Base-by-base conservation (phyloP, 2,888 invertebrate species). In the Ischnus inquisitorius region DNA sequence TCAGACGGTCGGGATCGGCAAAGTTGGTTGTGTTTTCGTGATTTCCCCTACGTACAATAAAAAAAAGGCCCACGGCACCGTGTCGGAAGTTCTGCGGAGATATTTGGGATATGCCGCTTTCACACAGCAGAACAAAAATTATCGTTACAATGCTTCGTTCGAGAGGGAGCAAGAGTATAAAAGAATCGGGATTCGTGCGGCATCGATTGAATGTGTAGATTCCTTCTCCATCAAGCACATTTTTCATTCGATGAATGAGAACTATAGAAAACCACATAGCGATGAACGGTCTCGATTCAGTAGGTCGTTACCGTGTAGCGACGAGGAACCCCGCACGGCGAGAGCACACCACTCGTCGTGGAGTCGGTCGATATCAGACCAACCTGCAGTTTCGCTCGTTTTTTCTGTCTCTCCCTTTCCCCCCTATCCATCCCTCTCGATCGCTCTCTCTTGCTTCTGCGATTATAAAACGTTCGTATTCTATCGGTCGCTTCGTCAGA, bases 351-450 rank as follows among this genome's bases (percentile, higher is more conserved):
- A 74, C 76, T 80, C 77, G 51, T 80, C 48, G 77, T 51, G 77
- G 72, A 78, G 54, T 48, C 74, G 80, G 64, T 84, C 83, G 80
- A 84, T 84, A 84, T 78, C 68, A 16, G 75, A 77, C 62, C 62
- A 67, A 48, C 19, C 22, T 48, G 64, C 65, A n/a, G 48, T 48
- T 69, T 57, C 60, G 51, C 54, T 19, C n/a, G 34, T 46, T 19
- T 74, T 22, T 60, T 22, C 62, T 76, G 76, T 34, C 34, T 67
- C 39, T 28, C 19, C n/a, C 43, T 34, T n/a, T n/a, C n/a, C n/a
- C n/a, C n/a, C n/a, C n/a, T n/a, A n/a, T n/a, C 34, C 5, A 34
- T 8, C 6, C 34, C 39, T 12, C 3, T 67, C 65, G n/a, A 6
- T 75, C 41, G 4, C 22, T 65, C 48, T 57, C 68, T 68, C 62